Evolutionary conservation across 2,113 vertebrate species (phyloP).

Genomic region (Pithys albifrons): DNA sequence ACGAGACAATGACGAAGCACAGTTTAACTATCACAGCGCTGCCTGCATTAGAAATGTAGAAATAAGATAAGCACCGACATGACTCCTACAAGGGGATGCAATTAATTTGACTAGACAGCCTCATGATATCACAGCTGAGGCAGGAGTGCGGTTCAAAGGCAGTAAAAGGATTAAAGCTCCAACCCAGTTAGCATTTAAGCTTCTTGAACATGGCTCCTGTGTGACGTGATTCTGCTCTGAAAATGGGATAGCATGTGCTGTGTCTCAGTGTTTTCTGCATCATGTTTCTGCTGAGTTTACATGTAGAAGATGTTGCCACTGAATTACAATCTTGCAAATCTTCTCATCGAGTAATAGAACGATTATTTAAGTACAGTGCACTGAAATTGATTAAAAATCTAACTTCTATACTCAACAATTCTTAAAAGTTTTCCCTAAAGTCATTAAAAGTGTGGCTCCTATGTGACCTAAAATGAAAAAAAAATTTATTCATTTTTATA

Average conservation of each 20-base stretch:
- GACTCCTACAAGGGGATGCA: slow-evolving; percentile 36
- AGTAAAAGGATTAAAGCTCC: slow-evolving; percentile 58
- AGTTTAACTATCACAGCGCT: neutral
- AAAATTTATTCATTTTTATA: neutral
- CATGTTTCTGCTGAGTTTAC: neutral
- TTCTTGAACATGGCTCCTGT: neutral
- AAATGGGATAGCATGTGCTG: neutral
- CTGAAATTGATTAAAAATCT: neutral
- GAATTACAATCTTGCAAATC: neutral
- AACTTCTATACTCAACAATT: neutral
- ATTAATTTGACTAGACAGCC: slow-evolving; percentile 61
- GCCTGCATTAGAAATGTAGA: neutral
- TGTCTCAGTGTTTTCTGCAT: neutral
- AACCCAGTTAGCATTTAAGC: neutral
- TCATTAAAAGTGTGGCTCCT: neutral
- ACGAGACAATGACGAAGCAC: neutral
- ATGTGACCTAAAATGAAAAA: neutral
- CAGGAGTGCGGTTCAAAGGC: slow-evolving; percentile 27
- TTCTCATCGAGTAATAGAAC: neutral
- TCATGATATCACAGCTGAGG: slow-evolving; percentile 52
- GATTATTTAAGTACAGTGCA: neutral
- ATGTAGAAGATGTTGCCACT: neutral
- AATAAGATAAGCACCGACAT: slow-evolving; percentile 47
- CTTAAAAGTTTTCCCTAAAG: neutral
- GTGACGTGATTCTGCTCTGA: neutral